Evolutionary conservation across 2,113 vertebrate species (phyloP), one percentile per base, ranked within the genome.

Genomic region (Sciurus niger): DNA sequence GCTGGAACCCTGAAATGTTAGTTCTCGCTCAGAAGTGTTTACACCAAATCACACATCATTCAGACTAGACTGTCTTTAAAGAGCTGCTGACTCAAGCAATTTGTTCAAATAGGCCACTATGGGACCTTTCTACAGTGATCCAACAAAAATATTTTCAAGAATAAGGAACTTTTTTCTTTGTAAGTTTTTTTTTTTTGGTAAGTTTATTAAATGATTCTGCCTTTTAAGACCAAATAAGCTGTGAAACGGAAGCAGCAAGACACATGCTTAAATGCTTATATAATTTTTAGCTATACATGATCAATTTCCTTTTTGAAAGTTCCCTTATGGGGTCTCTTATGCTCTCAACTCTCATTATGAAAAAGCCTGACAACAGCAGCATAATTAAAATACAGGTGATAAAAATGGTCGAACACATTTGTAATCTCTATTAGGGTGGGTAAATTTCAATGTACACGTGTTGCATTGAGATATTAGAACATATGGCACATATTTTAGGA

Each of bases 131-230:
- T 46, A 28, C 37, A 43, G n/a, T 85, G 25, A 20, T 90, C n/a
- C 89, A 96, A 93, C 17, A 88, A 92, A 93, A 96, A 65, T 87
- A 92, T 92, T 93, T 89, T 96, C 25, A 88, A 89, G 78, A 68
- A 8, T 63, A 93, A 72, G 32, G 24, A 53, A n/a, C 2, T 34
- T 77, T 72, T 73, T 83, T 60, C 51, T 53, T 94, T 34, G 84
- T 34, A 77, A 40, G 51, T 77, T 95, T 97, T 34, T 92, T 40
- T 40, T 40, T 40, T 40, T 14, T 68, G 55, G 74, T 86, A 94
- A 79, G n/a, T 79, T 96, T 96, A 93, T 90, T 96, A 55, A 96
- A 34, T 89, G 86, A 87, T 70, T 84, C 46, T 92, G 73, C 37
- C 48, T 65, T 87, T 95, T 55, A 51, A 7, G 92, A 92, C n/a